phyloP scores from a whole-genome alignment of 2,797 vertebrate genomes.

The Salarias fasciatus region DNA sequence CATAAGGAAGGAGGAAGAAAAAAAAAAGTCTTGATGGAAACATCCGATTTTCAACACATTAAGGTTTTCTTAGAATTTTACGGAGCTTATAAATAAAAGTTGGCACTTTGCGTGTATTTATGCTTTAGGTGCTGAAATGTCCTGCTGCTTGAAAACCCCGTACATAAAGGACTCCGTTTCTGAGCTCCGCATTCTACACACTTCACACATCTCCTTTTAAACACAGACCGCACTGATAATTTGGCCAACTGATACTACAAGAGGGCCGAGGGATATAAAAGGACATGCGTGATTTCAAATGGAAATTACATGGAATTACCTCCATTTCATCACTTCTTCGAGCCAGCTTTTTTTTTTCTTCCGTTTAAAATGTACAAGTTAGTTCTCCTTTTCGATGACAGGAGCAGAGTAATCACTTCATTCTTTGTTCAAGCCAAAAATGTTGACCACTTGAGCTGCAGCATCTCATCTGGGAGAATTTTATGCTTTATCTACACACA shows the following conservation, averaged over 20 bases:
- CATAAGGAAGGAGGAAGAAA: background rate
- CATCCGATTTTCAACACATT: background rate
- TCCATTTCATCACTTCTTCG: background rate
- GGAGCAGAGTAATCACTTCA: too few species aligned
- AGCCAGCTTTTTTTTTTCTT: background rate
- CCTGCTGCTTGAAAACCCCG: too few species aligned
- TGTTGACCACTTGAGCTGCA: too few species aligned
- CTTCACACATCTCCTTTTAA: conserved; percentile 18
- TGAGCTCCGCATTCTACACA: background rate
- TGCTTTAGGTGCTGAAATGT: too few species aligned
- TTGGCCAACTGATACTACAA: background rate
- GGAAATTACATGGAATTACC: conserved; percentile 7
- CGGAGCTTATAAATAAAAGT: background rate
- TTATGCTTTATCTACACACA: too few species aligned
- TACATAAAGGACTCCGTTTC: too few species aligned
- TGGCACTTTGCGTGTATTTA: too few species aligned
- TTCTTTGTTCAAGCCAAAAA: too few species aligned
- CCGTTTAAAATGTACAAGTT: too few species aligned
- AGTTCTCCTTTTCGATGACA: too few species aligned
- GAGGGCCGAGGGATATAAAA: background rate
- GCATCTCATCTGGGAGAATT: too few species aligned
- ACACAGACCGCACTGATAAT: background rate
- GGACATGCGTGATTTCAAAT: background rate
- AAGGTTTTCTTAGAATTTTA: background rate
- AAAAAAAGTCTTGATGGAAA: conserved; percentile 8